Base-by-base conservation (phyloP, 2,888 invertebrate species). In the Epistrophella euchroma region DNA sequence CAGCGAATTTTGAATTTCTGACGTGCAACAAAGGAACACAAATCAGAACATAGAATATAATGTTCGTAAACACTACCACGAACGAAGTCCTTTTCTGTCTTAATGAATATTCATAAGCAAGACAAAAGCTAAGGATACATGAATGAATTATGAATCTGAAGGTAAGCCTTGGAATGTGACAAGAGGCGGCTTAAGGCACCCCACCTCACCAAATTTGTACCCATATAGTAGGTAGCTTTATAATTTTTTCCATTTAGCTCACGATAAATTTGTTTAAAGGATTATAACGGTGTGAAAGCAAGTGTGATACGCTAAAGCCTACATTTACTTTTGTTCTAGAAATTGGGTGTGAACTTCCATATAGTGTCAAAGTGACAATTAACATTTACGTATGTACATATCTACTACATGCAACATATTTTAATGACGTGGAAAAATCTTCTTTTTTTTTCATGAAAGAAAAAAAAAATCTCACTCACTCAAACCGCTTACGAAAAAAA, bases 101-200 rank as follows among this genome's bases (percentile, higher is more conserved):
- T 70, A 56, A 78, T 83, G 83, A 83, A 83, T 83, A 83, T 83
- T 77, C 70, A 83, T 83, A 56, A 73, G 62, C 17, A 15, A 52
- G 60, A 70, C 32, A 66, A 60, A 68, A 68, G 17, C 19, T 35
- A 47, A 11, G 47, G 35, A 58, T 60, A 45, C 50, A 75, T 60
- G 58, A 62, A 66, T 32, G 60, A 76, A 52, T 37, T 70, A 77
- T 50, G 60, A 60, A 10, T 66, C 45, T 19, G 32, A 45, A 64
- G 45, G 32, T 35, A 32, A 66, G 19, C 32, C 19, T 32, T 1
- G 17, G 32, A n/a, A 17, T 5, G 2, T 19, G n/a, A 28, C 19
- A 32, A 7, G 2, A 25, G 25, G n/a, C 1, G 25, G 15, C 43
- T 9, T 28, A 64, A 28, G 17, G 28, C 11, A 17, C 47, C 19